Evolutionary conservation across 2,888 invertebrate species (phyloP), one percentile per base, ranked within the genome.

Genomic region (Tetranychus piercei): DNA sequence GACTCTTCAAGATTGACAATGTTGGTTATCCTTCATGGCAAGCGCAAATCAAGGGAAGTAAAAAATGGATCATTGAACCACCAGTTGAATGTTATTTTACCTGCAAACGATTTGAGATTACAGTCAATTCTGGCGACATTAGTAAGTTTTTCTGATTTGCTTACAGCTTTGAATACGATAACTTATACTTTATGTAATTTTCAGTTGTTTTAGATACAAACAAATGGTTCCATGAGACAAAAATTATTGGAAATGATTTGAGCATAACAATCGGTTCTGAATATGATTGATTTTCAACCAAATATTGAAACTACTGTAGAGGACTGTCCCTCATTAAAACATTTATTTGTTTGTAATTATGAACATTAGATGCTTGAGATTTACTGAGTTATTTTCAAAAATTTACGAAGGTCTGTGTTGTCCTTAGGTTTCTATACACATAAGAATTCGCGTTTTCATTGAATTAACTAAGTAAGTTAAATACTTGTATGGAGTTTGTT

Each of bases 241-340:
- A 86, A 79, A 91, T 94, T 76, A 86, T 91, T 71, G 90, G 92
- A 0, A 88, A 90, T 22, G 90, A 91, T 79, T 88, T 95, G 81
- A 96, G 95, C 84, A 91, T 96, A 80, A 94, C 94, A 0, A 94
- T 96, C 79, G 96, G 95, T 55, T 92, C 95, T 0, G 96, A 96
- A 82, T 96, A 90, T 82, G 95, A 96, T 82, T 95, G 74, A 77
- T n/a, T n/a, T n/a, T n/a, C n/a, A n/a, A n/a, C n/a, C n/a, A n/a
- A n/a, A n/a, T n/a, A n/a, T n/a, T n/a, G n/a, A n/a, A n/a, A n/a
- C n/a, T n/a, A n/a, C n/a, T n/a, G n/a, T n/a, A n/a, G n/a, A n/a
- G n/a, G n/a, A n/a, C n/a, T n/a, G n/a, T n/a, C n/a, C n/a, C n/a
- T n/a, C n/a, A n/a, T n/a, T n/a, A n/a, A n/a, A n/a, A n/a, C n/a